Evolutionary conservation across 1,140 invertebrate species (phyloP), one percentile per base, ranked within the genome.

Genomic region (Leucophenga varia): DNA sequence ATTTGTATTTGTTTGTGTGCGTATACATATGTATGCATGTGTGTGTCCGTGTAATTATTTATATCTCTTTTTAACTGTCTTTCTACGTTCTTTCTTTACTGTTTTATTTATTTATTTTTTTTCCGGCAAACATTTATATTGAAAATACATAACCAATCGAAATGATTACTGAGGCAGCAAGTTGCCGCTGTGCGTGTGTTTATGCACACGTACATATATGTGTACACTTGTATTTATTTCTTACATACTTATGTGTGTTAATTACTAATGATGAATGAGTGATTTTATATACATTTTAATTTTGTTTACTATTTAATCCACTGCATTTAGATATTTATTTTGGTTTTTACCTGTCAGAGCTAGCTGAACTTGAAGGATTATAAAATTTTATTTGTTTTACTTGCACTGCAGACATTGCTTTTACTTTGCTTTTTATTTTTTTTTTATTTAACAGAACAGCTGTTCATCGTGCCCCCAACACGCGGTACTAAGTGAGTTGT

Each of bases 301-400:
- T 43, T 10, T 4, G 13, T 22, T 31, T 17, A 32, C 22, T 19
- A 25, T 35, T 45, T 36, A 37, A 21, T 16, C 17, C 32, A 45
- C 28, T 39, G 43, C 43, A 41, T 52, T 34, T 44, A 25, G 34
- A 21, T 54, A 13, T 43, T 56, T 49, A 22, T 4, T 13, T 28
- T 28, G 41, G 31, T 25, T 45, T 57, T 55, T 83, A 89, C 87
- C 87, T 89, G 75, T 90, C 88, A 21, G 88, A 90, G 77, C 88
- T 91, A 46, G 88, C 88, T 41, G 88, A 89, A 63, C 88, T 90
- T 38, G 87, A 86, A 57, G 87, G 87, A 78, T 90, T 87, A 43
- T 71, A 72, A 53, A 72, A 72, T 48, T 70, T 72, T 28, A 72
- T 64, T 70, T 72, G 69, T 54, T 72, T 72, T 47, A 57, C 57